Evolutionary conservation across 2,888 invertebrate genomes (phyloP), one percentile per base, ranked within the genome.

Genomic region (Eupeodes luniger): DNA sequence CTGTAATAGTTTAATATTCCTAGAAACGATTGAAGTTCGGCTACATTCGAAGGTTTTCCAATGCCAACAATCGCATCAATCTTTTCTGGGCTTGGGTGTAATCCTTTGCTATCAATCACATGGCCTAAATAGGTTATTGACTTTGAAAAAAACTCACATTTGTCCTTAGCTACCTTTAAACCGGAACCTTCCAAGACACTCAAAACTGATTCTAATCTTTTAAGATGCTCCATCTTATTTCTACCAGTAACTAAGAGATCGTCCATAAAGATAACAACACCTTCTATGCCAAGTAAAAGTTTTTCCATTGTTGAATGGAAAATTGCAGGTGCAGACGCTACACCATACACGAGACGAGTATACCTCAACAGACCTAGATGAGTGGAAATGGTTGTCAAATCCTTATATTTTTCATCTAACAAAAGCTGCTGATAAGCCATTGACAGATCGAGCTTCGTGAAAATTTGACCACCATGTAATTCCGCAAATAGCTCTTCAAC

Each of bases 191-290:
- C 59, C 6, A 34, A 59, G 4, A 59, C 5, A 34, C 59, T 34
- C 34, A 59, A 34, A 2, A 59, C 11, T 5, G 59, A 10, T 4
- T 59, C 5, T 34, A 59, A 59, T 14, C 12, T 59, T 12, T 34
- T 34, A 14, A 59, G 59, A 59, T 59, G 59, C 5, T 34, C 34
- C 6, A 5, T 34, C 5, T 34, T 59, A 34, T 5, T 19, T 11
- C 27, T 55, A 27, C 55, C 55, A 19, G 55, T 55, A 11, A 59
- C 59, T 59, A 59, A 59, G 4, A 59, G 34, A 59, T 59, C 3
- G 16, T 62, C 62, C n/a, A 40, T 36, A 16, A 62, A 62, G 7
- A 62, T 16, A n/a, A 62, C 62, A 4, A 62, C 62, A 62, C 62
- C 62, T 40, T 62, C 10, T 2, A 62, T 62, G 1, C 62, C 62